Conservation (phyloP, 2,113 vertebrate genomes). For the Alligator mississippiensis region DNA sequence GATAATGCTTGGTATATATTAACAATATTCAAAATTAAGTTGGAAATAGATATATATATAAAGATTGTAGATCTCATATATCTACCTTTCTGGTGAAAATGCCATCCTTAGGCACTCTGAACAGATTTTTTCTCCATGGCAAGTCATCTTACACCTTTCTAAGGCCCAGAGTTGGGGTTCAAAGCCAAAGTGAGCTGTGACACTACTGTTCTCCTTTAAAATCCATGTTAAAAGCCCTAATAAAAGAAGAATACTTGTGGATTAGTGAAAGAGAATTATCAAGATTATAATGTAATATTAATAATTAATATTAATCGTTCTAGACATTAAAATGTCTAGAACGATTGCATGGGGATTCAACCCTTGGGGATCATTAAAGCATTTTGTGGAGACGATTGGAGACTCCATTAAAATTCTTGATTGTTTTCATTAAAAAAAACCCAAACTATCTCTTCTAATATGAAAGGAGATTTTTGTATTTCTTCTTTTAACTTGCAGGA, state of each 20-base stretch:
- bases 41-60: not conserved
- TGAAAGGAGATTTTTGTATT: not conserved
- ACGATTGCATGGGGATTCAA: not conserved
- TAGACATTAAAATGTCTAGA: not conserved
- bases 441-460: not conserved
- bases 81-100: not conserved
- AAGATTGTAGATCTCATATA: not conserved
- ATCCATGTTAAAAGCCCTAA: not conserved
- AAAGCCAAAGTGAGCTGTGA: too few species aligned
- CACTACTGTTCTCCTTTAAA: not conserved
- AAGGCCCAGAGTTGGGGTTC: too few species aligned
- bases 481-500: not conserved
- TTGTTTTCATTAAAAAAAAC: too few species aligned
- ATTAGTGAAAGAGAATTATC: not conserved
- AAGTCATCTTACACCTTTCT: not conserved
- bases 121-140: not conserved
- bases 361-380: not conserved
- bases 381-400: not conserved
- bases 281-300: not conserved
- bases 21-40: not conserved
- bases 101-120: not conserved
- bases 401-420: not conserved
- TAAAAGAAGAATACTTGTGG: not conserved
- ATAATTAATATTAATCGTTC: conserved; percentile 15
- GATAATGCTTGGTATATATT: not conserved